Evolutionary conservation across 2,113 vertebrate genomes (phyloP).

Genomic region (Spheniscus mendiculus): DNA sequence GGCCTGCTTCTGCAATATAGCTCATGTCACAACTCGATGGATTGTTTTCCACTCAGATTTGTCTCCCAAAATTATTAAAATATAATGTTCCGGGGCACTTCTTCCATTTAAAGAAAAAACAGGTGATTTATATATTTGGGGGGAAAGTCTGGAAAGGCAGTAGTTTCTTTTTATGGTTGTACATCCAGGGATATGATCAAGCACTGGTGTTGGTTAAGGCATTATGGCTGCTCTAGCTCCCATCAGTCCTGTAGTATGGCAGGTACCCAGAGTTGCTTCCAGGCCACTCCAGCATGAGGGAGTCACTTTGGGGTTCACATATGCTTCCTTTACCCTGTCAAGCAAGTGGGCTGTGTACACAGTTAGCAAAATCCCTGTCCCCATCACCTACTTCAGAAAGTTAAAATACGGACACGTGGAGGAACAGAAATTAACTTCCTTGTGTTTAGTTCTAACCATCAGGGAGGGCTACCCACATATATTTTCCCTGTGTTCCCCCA

Average conservation of each 20-base stretch:
- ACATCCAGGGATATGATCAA: background rate
- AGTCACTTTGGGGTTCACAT: background rate
- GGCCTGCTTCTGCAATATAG: background rate
- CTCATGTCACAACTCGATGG: background rate
- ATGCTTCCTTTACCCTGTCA: background rate
- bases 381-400: background rate
- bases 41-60: background rate
- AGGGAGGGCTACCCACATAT: background rate
- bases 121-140: background rate
- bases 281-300: background rate
- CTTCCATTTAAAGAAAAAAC: background rate
- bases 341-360: background rate
- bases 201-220: background rate
- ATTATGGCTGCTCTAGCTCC: background rate
- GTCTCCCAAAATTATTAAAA: background rate
- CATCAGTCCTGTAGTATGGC: background rate
- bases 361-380: background rate
- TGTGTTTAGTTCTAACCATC: background rate
- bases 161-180: background rate
- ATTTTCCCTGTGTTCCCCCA: background rate
- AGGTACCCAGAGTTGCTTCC: background rate
- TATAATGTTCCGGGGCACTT: background rate
- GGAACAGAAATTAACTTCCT: background rate
- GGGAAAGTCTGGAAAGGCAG: background rate
- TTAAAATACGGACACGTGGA: background rate